phyloP scores from a whole-genome alignment of 2,888 invertebrate genomes.

The Aporophyla lueneburgensis region DNA sequence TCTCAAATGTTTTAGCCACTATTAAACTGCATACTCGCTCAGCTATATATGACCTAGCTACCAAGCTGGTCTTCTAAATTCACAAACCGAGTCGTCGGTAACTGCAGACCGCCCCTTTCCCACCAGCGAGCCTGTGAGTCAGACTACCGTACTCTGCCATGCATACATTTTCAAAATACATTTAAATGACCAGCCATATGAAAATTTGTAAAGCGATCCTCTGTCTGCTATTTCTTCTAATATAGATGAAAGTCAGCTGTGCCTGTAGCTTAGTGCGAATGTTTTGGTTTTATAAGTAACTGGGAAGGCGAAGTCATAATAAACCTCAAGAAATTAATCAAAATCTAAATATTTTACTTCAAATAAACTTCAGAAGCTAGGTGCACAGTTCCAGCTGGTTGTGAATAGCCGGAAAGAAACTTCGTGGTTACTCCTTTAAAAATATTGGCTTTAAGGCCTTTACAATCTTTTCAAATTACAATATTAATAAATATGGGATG shows the following conservation, averaged over 20 bases:
- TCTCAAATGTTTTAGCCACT: not conserved
- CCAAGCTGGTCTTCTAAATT: constrained; percentile 17
- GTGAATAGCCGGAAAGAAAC: no score
- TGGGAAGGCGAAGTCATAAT: not conserved
- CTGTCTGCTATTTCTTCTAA: constrained; percentile 4
- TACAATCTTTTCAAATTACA: no score
- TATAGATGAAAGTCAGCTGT: not conserved
- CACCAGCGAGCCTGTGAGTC: constrained; percentile 19
- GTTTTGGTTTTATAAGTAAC: not conserved
- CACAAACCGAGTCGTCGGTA: constrained; percentile 5
- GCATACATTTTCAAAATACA: constrained; percentile 40
- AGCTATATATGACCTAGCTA: not conserved
- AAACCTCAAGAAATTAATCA: not conserved
- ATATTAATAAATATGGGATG: no score
- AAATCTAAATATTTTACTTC: no score
- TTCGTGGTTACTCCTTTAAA: no score
- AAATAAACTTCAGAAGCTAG: no score
- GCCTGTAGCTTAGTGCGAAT: not conserved
- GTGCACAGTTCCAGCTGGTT: no score
- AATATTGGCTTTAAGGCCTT: no score
- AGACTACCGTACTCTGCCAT: constrained; percentile 10
- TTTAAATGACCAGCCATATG: constrained; percentile 21
- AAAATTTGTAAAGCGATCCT: not conserved
- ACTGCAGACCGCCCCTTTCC: constrained; percentile 16
- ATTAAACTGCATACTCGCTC: constrained; percentile 20